phyloP scores from a whole-genome alignment of 2,797 vertebrate species.

The Schizopygopsis pylzovi region DNA sequence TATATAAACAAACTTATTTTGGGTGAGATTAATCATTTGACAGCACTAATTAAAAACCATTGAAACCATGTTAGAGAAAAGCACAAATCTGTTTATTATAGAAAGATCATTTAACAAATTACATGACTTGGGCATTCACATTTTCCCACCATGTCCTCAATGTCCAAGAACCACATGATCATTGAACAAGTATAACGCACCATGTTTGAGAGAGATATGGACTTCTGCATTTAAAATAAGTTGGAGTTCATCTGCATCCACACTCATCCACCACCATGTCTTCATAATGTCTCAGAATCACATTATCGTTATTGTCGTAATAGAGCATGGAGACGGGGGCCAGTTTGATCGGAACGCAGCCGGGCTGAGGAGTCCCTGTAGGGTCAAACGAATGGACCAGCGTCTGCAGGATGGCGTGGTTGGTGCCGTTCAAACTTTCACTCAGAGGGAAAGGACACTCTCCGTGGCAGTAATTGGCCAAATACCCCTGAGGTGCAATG shows the following conservation, averaged over 20 bases:
- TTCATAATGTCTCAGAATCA: constrained; percentile 92
- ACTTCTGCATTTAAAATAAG: not conserved
- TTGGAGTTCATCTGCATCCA: constrained; percentile 87
- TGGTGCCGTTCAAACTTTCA: constrained; percentile 85
- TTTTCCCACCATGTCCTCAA: too few species aligned
- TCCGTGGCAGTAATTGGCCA: constrained; percentile 93
- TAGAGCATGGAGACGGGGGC: constrained; percentile 95
- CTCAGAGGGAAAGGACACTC: constrained; percentile 90
- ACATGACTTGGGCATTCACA: not conserved
- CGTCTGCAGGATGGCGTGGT: constrained; percentile 94
- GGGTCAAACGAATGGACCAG: constrained; percentile 89
- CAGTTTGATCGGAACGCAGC: constrained; percentile 91
- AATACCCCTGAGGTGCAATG: constrained; percentile 93
- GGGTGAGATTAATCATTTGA: too few species aligned
- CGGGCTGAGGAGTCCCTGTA: constrained; percentile 81
- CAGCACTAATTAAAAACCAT: not conserved
- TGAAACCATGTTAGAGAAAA: not conserved
- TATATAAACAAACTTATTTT: too few species aligned
- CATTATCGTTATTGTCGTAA: constrained; percentile 93
- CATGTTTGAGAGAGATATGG: too few species aligned
- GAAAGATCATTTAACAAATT: not conserved
- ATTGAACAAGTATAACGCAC: not conserved
- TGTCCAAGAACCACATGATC: too few species aligned
- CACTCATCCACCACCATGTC: constrained; percentile 98
- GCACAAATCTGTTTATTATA: not conserved